Conservation (phyloP, 2,797 vertebrate genomes). For the Podarcis siculus region DNA sequence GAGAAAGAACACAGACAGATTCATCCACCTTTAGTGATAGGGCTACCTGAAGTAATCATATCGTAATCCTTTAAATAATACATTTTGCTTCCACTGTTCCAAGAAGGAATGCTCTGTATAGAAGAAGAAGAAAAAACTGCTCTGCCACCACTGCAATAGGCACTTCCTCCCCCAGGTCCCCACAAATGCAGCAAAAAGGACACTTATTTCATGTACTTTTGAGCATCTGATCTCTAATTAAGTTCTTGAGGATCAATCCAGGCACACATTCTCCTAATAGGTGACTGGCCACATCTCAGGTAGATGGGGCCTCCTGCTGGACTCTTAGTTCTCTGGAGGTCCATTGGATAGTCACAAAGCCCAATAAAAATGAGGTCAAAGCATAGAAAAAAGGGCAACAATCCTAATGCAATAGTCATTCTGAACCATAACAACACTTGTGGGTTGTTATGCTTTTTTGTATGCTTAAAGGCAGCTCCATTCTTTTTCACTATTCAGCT, state of each 20-base stretch:
- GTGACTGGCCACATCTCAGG: too few species aligned
- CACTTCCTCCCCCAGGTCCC: not conserved
- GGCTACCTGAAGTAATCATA: not conserved
- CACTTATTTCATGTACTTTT: not conserved
- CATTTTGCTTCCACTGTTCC: not conserved
- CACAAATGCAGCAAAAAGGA: not conserved
- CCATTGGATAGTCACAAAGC: too few species aligned
- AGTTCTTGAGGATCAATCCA: not conserved
- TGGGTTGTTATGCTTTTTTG: conserved; percentile 52
- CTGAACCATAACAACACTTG: conserved; percentile 47
- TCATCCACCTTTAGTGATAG: too few species aligned
- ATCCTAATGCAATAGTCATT: too few species aligned
- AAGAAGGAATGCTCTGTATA: not conserved
- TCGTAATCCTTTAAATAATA: not conserved
- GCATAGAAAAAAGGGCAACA: too few species aligned
- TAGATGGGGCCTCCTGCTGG: too few species aligned
- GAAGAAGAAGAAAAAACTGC: not conserved
- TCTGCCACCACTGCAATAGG: not conserved
- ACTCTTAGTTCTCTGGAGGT: conserved; percentile 33
- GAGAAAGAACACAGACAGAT: too few species aligned
- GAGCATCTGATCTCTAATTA: not conserved
- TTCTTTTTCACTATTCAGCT: not conserved
- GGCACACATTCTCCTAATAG: too few species aligned
- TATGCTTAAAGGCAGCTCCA: not conserved
- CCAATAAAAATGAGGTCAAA: too few species aligned